Conservation (phyloP, 2,797 vertebrate genomes). For the Microctenopoma stevenorrisi region DNA sequence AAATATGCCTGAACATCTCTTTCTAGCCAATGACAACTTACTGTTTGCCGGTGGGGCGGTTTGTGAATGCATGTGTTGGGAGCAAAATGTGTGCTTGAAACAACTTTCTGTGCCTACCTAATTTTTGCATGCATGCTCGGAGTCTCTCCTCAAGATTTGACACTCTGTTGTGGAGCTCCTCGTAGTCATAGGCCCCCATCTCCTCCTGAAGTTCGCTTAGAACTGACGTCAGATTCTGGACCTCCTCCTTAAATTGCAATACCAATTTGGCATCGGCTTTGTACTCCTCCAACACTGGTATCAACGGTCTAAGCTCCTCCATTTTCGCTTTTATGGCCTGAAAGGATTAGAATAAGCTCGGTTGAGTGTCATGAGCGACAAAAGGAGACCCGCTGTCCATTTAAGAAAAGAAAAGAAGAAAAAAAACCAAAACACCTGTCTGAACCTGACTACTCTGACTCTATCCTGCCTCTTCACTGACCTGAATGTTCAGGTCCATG, state of each 20-base stretch:
- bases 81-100: constrained; percentile 67
- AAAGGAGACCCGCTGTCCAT: constrained; percentile 67
- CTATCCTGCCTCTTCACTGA: constrained; percentile 78
- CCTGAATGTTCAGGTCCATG: constrained; percentile 51
- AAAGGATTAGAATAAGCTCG: constrained; percentile 96
- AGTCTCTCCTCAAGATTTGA: constrained; percentile 99
- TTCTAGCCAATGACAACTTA: constrained; percentile 39
- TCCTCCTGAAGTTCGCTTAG: constrained; percentile 98
- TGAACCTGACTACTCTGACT: constrained; percentile 86
- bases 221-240: constrained; percentile 99
- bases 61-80: constrained; percentile 59
- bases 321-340: constrained; percentile 99
- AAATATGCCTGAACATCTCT: constrained; percentile 58
- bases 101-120: constrained; percentile 93
- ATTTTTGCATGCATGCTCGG: constrained; percentile 99
- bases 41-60: constrained; percentile 46
- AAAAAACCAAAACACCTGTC: constrained; percentile 70
- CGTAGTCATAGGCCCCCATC: constrained; percentile 99
- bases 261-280: constrained; percentile 99
- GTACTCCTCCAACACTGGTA: constrained; percentile 99
- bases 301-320: constrained; percentile 99
- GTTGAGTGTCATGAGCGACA: constrained; percentile 95
- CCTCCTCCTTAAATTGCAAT: constrained; percentile 99
- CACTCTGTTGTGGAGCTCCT: constrained; percentile 98
- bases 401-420: constrained; percentile 56